Percentiles rank a stretch among this genome's conserved stretches.
Evolutionary conservation across 2,797 vertebrate species (phyloP).

Genomic region (Ficedula albicollis): DNA sequence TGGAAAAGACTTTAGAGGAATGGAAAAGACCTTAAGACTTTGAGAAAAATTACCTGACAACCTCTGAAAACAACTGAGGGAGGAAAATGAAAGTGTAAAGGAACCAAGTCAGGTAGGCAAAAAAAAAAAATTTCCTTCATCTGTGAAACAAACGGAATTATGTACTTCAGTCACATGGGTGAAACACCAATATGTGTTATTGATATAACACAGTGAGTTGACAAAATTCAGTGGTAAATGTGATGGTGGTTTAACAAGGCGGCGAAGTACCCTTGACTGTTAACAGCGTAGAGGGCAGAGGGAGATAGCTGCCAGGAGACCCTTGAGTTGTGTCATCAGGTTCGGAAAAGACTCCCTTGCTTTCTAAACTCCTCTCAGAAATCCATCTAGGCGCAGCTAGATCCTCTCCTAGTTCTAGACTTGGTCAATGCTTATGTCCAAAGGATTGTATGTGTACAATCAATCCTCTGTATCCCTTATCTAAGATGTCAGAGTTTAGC

Average conservation of each 20-base stretch:
- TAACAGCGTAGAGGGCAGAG: fast-evolving
- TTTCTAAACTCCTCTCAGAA: background rate
- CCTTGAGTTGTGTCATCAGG: background rate
- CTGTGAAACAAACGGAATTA: background rate
- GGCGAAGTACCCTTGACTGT: background rate
- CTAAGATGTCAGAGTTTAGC: background rate
- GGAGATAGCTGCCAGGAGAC: background rate
- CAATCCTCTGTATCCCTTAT: background rate
- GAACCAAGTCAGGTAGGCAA: background rate
- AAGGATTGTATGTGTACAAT: background rate
- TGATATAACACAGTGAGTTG: background rate
- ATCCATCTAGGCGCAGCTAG: background rate
- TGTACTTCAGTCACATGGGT: background rate
- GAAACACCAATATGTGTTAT: background rate
- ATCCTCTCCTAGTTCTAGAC: background rate
- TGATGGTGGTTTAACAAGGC: background rate
- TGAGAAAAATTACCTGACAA: background rate
- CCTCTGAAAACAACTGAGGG: background rate
- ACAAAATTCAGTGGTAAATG: background rate
- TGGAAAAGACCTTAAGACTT: background rate
- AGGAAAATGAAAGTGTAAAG: background rate
- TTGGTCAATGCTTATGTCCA: background rate
- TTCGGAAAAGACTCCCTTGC: background rate
- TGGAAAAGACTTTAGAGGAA: background rate
- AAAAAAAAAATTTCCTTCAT: background rate